Conservation (phyloP, 1,140 invertebrate species). For the Drosophila azteca region DNA sequence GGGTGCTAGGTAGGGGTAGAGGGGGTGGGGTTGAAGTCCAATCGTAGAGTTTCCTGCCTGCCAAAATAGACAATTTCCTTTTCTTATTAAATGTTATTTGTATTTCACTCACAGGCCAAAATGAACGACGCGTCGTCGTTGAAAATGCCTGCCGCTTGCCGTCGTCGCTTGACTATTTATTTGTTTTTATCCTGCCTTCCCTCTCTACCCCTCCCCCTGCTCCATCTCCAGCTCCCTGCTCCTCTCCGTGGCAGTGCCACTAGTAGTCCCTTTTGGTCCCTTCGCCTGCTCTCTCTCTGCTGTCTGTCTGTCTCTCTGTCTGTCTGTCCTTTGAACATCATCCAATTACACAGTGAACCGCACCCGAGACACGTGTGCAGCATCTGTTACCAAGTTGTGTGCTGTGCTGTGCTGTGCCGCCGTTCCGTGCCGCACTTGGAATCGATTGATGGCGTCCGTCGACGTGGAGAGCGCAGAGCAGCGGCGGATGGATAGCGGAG, state of each 20-base stretch:
- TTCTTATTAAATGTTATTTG: constrained; percentile 81
- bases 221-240: not conserved
- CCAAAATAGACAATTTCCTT: constrained; percentile 80
- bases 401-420: constrained; percentile 22
- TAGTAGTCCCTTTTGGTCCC: too few species aligned
- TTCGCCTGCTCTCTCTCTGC: too few species aligned
- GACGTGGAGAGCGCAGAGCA: not conserved
- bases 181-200: constrained; percentile 47
- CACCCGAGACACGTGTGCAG: constrained; percentile 75
- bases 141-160: constrained; percentile 30
- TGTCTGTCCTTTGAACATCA: constrained; percentile 55
- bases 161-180: constrained; percentile 71
- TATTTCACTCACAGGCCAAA: constrained; percentile 75
- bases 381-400: constrained; percentile 74
- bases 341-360: constrained; percentile 72
- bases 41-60: constrained; percentile 34
- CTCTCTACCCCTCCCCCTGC: too few species aligned
- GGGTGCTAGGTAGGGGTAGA: not conserved
- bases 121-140: constrained; percentile 17
- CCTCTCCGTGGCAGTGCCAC: not conserved
- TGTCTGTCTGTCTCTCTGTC: too few species aligned
- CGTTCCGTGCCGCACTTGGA: constrained; percentile 34
- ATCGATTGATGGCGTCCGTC: constrained; percentile 59
- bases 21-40: constrained; percentile 31
- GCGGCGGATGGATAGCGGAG: constrained; percentile 2